Percentiles rank a stretch among this genome's conserved stretches.
Evolutionary conservation across 2,797 vertebrate species (phyloP).

Genomic region (Melanotaenia nigrans): DNA sequence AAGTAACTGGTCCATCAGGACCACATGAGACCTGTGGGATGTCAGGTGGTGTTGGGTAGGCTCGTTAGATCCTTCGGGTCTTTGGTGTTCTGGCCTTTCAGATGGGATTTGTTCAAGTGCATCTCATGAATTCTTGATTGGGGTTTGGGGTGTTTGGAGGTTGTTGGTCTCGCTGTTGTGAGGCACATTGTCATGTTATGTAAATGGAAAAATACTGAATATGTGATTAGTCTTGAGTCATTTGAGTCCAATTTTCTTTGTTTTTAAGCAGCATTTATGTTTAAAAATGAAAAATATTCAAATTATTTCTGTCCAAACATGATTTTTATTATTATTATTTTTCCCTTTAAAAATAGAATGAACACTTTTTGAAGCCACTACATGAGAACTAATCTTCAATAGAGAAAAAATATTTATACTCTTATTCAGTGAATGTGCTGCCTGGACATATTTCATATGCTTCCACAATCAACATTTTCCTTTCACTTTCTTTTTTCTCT

Average conservation of each 20-base stretch:
- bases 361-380: slow-evolving; percentile 11
- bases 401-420: neutral
- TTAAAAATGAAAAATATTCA: neutral
- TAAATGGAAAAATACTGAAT: neutral
- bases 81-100: neutral
- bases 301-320: neutral
- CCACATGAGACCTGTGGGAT: neutral
- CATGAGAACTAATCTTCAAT: neutral
- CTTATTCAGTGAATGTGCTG: neutral
- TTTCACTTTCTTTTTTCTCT: neutral
- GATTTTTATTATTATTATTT: too few relatives aligned
- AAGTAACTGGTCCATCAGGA: neutral
- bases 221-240: neutral
- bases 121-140: neutral
- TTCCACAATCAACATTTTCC: neutral
- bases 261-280: neutral
- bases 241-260: neutral
- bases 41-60: neutral
- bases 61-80: neutral
- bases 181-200: neutral
- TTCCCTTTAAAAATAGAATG: neutral
- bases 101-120: neutral
- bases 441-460: neutral
- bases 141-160: too few relatives aligned
- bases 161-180: neutral